These are phyloP conservation scores for Catharus bicknelli DNA, from an alignment of 2,113 vertebrate species.

Conservation along the genomic window DNA sequence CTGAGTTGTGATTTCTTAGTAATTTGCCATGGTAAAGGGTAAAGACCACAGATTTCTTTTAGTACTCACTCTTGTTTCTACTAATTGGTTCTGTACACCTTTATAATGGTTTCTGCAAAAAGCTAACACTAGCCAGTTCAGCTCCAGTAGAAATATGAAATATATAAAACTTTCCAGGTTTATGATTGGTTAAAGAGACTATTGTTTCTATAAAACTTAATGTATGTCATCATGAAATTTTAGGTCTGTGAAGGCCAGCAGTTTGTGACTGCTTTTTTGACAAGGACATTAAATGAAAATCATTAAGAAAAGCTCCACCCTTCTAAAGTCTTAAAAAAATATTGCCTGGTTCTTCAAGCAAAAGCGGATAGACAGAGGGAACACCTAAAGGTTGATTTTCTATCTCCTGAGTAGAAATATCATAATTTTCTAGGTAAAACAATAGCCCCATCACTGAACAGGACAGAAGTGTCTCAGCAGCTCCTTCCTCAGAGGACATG, in stretches of 20 bases:
- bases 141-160: neutral
- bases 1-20: neutral
- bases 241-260: neutral
- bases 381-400: fast-evolving
- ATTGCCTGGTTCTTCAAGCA: neutral
- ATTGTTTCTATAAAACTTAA: neutral
- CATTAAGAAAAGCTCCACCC: neutral
- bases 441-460: neutral
- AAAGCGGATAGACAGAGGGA: neutral
- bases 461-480: neutral
- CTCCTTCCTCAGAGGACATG: neutral
- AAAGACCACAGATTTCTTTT: neutral
- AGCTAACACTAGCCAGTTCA: neutral
- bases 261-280: neutral
- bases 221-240: neutral
- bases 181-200: neutral
- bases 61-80: neutral
- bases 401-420: neutral
- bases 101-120: neutral
- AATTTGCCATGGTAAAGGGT: neutral
- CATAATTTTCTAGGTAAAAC: neutral
- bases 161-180: neutral
- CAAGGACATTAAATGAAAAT: neutral
- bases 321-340: neutral
- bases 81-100: neutral